These are phyloP conservation scores for Mimachlamys varia DNA, from an alignment of 2,888 invertebrate genomes.

Conservation along the genomic window DNA sequence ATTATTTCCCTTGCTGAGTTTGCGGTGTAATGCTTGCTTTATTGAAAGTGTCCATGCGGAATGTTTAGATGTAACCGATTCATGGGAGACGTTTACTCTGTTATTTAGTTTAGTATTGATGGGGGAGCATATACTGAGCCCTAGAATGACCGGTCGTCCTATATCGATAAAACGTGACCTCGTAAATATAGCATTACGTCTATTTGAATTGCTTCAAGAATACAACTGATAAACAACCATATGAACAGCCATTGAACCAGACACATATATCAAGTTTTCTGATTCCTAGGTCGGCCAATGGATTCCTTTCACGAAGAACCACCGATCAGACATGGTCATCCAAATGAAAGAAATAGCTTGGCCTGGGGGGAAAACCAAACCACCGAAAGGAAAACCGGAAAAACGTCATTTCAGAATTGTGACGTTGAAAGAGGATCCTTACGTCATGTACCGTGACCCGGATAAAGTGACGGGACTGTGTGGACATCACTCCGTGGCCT, in stretches of 20 bases:
- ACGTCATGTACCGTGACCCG: slow-evolving; percentile 96
- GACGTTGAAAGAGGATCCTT: slow-evolving; percentile 97
- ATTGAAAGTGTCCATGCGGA: not conserved
- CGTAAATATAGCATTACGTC: not conserved
- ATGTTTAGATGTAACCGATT: not conserved
- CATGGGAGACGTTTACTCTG: not conserved
- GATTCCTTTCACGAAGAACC: slow-evolving; percentile 77
- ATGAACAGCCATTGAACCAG: not conserved
- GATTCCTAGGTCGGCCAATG: slow-evolving; percentile 93
- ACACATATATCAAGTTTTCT: slow-evolving; percentile 19
- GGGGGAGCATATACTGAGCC: not conserved
- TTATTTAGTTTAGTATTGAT: not conserved
- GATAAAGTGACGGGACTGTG: slow-evolving; percentile 81
- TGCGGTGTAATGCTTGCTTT: not conserved
- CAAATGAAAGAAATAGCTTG: slow-evolving; percentile 99
- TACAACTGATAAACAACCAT: not conserved
- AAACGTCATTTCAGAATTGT: slow-evolving; percentile 96
- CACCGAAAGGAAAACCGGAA: slow-evolving; percentile 98
- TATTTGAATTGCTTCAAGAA: not conserved
- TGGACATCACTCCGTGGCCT: slow-evolving; percentile 63
- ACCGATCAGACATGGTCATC: slow-evolving; percentile 86
- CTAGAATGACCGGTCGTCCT: not conserved
- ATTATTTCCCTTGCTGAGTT: not conserved
- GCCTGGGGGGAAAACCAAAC: slow-evolving; percentile 97
- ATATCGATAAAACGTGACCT: not conserved